These are phyloP conservation scores for Zaprionus davidi DNA, from an alignment of 1,140 invertebrate species.

Conservation along the genomic window DNA sequence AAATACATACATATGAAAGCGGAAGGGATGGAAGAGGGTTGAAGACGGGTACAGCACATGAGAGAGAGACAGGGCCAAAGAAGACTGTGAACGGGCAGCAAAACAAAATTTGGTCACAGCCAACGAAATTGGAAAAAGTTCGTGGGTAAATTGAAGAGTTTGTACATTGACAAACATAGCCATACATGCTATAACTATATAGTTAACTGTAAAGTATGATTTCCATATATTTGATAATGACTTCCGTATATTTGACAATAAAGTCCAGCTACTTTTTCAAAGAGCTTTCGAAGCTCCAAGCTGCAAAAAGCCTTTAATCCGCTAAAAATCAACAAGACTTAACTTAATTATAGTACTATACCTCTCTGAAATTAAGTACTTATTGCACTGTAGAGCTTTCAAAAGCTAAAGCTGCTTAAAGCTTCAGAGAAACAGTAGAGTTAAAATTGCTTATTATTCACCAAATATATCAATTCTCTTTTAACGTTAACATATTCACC, in stretches of 20 bases:
- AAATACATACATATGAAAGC: constrained; percentile 41
- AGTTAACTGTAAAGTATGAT: neutral
- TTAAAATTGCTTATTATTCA: too few species aligned
- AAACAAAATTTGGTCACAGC: neutral
- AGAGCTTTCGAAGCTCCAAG: neutral
- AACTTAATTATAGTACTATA: too few species aligned
- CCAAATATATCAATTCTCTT: too few species aligned
- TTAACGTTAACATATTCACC: too few species aligned
- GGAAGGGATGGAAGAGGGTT: neutral
- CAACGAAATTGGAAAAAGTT: constrained; percentile 4
- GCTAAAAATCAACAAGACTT: too few species aligned
- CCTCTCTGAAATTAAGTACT: too few species aligned
- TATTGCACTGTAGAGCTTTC: too few species aligned
- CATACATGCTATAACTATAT: neutral
- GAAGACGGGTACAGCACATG: neutral
- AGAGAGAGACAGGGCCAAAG: neutral
- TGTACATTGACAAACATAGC: neutral
- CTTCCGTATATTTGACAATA: neutral
- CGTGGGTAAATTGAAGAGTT: neutral
- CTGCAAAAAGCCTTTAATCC: too few species aligned
- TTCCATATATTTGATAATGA: neutral
- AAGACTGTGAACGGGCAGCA: neutral
- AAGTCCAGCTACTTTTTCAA: neutral
- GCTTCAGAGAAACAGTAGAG: neutral
- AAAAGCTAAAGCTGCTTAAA: neutral